Evolutionary conservation across 2,888 invertebrate species (phyloP), one percentile per base, ranked within the genome.

Genomic region (Proisotoma minuta): DNA sequence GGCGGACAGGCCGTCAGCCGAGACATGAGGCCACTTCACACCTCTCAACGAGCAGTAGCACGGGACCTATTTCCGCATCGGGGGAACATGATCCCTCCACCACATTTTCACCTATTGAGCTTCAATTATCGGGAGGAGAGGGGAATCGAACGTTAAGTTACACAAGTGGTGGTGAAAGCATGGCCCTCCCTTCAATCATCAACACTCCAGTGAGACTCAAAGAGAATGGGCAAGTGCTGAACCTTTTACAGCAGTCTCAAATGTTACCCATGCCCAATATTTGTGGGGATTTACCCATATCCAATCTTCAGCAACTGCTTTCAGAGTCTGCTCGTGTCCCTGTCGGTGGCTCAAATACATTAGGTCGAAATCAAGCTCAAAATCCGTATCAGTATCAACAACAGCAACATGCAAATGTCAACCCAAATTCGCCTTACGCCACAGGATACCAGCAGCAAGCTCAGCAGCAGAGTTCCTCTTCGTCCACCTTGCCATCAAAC

Each of bases 1-100:
- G 88, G 67, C 53, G 70, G 50, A 66, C 53, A 57, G 54, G 47
- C 27, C 59, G 59, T 27, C 52, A 49, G 12, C 40, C 29, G n/a
- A 54, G 28, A 29, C 47, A 29, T 5, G 26, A 52, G 28, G 60
- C 48, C 26, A 48, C 47, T 24, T n/a, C n/a, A n/a, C n/a, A n/a
- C n/a, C 8, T 10, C 8, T 15, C 34, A 10, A 10, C 8, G 8
- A 8, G 34, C 34, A 34, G 15, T 15, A 8, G 4, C n/a, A 3
- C 52, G 8, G 28, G 27, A 39, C 59, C 15, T 26, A 23, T 49
- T 4, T 49, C 49, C 18, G 49, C 23, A 15, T 49, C 49, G 4
- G 22, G n/a, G 5, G 47, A 47, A 5, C 5, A 47, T 18, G 10
- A 47, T 18, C 47, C 47, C 5, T 22, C 49, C 8, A 34, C 8